A percentile compares a stretch with the other conserved stretches of the same genome.
phyloP scores from a whole-genome alignment of 2,888 invertebrate genomes.

The Philaethria dido region DNA sequence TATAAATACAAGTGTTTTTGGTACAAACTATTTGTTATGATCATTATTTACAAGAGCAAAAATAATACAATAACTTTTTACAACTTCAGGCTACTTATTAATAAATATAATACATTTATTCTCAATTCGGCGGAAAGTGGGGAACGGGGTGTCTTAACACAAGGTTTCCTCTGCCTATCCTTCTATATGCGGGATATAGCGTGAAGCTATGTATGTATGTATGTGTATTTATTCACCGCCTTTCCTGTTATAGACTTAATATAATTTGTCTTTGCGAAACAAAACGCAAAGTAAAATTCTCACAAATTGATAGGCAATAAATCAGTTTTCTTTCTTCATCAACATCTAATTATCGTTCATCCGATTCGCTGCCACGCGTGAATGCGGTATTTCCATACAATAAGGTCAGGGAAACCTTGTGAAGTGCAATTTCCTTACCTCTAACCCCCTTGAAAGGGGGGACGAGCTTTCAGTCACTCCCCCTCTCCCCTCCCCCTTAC shows the following conservation, averaged over 20 bases:
- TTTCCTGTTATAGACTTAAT: background rate
- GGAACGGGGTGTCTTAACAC: no score
- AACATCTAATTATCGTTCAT: constrained; percentile 36
- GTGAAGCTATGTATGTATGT: no score
- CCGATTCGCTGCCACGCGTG: constrained; percentile 36
- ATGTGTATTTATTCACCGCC: background rate
- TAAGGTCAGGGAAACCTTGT: constrained; percentile 50
- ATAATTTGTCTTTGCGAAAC: background rate
- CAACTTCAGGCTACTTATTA: no score
- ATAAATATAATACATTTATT: no score
- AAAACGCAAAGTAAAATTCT: constrained; percentile 4
- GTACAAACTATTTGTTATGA: no score
- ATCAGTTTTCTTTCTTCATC: constrained; percentile 11
- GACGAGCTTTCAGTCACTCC: constrained; percentile 4
- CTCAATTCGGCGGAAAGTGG: no score
- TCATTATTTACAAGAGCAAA: no score
- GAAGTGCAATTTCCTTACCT: constrained; percentile 54
- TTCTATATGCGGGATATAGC: no score
- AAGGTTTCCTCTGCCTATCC: no score
- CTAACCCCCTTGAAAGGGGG: constrained; percentile 13
- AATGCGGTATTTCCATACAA: constrained; percentile 50
- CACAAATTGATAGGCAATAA: constrained; percentile 22
- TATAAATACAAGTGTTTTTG: no score
- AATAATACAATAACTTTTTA: no score
- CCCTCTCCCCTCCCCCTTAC: constrained; percentile 26